Evolutionary conservation across 2,888 invertebrate species (phyloP).

Genomic region (Hanleya hanleyi): DNA sequence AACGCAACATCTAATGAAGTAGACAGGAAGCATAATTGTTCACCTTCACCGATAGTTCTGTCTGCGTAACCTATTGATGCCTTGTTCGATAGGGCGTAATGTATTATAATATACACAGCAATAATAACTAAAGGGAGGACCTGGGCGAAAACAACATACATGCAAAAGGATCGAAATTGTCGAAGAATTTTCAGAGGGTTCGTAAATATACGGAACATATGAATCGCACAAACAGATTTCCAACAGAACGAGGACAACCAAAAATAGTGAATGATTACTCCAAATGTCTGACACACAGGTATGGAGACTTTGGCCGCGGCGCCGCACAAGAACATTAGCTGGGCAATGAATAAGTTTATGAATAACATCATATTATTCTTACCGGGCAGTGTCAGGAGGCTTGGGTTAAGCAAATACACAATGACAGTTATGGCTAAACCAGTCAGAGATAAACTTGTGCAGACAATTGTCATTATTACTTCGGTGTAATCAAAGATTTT

Average conservation of each 20-base stretch:
- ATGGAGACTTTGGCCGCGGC: neutral
- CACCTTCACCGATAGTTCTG: no score
- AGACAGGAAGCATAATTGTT: neutral
- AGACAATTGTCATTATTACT: neutral
- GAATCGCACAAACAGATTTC: constrained; percentile 1
- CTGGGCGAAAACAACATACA: neutral
- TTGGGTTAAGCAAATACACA: neutral
- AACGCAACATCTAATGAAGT: neutral
- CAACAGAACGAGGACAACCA: constrained; percentile 5
- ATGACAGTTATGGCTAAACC: neutral
- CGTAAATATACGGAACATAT: constrained; percentile 7
- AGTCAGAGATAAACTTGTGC: neutral
- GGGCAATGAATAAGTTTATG: neutral
- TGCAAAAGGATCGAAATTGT: neutral
- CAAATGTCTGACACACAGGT: neutral
- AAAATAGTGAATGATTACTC: constrained; percentile 2
- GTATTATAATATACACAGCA: neutral
- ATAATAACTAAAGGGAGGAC: neutral
- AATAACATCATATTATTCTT: constrained; percentile 2
- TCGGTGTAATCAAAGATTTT: neutral
- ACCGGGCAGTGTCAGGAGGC: neutral
- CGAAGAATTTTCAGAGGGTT: neutral
- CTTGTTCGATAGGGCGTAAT: neutral
- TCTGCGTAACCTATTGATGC: neutral
- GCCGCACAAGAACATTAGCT: neutral